A percentile compares a stretch with the other conserved stretches of the same genome.
These are phyloP conservation scores for Plectrocnemia conspersa DNA, from an alignment of 1,140 invertebrate species.

Conservation along the genomic window DNA sequence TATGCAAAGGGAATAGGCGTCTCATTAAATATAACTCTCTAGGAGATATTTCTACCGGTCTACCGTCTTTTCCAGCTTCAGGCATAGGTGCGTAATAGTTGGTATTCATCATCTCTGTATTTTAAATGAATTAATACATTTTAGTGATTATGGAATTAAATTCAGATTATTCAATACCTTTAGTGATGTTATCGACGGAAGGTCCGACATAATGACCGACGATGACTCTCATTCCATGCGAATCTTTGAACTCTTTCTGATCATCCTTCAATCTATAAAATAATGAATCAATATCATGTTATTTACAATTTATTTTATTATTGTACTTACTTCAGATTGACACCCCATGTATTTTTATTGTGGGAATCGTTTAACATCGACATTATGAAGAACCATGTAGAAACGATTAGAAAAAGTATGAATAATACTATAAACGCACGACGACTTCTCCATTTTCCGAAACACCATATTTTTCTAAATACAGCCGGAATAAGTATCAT, in stretches of 20 bases:
- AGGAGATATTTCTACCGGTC: slow-evolving; percentile 72
- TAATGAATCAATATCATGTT: background rate
- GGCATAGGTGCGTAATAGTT: slow-evolving; percentile 75
- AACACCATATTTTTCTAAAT: background rate
- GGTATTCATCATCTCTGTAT: slow-evolving; percentile 72
- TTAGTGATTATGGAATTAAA: slow-evolving; percentile 2
- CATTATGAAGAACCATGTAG: slow-evolving; percentile 17
- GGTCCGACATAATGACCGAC: slow-evolving; percentile 81
- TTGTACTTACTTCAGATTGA: slow-evolving; percentile 28
- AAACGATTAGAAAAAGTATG: background rate
- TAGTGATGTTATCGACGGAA: slow-evolving; percentile 61
- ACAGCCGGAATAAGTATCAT: too few relatives aligned
- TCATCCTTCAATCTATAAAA: slow-evolving; percentile 44
- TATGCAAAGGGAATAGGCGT: slow-evolving; percentile 79
- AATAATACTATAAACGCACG: slow-evolving; percentile 10
- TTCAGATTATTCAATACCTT: slow-evolving; percentile 49
- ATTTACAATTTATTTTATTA: background rate
- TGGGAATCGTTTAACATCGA: background rate
- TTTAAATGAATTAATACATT: background rate
- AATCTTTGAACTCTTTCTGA: slow-evolving; percentile 68
- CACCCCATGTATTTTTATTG: slow-evolving; percentile 19
- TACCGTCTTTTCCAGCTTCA: slow-evolving; percentile 72
- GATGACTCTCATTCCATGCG: slow-evolving; percentile 69
- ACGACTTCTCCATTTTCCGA: slow-evolving; percentile 27
- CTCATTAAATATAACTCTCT: slow-evolving; percentile 72